Percentiles rank a stretch among this genome's conserved stretches.
Conservation (phyloP, 2,113 vertebrate species). For the Crotophaga sulcirostris region DNA sequence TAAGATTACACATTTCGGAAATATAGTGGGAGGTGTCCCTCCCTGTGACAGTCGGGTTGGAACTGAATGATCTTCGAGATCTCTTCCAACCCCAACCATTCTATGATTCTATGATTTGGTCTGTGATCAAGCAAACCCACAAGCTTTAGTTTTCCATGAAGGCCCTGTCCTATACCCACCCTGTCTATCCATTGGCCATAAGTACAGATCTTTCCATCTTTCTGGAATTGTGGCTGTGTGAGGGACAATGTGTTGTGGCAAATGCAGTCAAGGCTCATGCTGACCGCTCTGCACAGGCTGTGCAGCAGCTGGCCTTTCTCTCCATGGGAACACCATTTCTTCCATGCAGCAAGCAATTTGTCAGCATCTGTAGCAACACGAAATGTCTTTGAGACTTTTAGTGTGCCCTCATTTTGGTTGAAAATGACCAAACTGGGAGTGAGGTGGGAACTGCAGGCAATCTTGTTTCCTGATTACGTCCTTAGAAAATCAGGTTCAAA, state of each 20-base stretch:
- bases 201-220: background rate
- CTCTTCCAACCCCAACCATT: no score
- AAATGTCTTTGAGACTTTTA: background rate
- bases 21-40: no score
- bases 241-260: rapidly evolving
- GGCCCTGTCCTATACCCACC: rapidly evolving
- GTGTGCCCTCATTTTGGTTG: background rate
- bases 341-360: background rate
- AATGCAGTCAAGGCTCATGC: rapidly evolving
- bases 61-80: no score
- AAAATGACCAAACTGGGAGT: background rate
- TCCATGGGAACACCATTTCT: rapidly evolving
- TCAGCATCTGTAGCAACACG: background rate
- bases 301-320: background rate
- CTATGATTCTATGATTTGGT: no score
- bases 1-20: background rate
- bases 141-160: background rate
- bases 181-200: background rate
- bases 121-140: background rate
- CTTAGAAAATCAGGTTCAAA: background rate
- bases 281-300: background rate
- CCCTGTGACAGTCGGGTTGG: no score
- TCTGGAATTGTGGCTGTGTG: rapidly evolving
- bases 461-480: background rate
- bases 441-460: background rate